Evolutionary conservation across 2,888 invertebrate genomes (phyloP), one percentile per base, ranked within the genome.

Genomic region (Neoaliturus tenellus): DNA sequence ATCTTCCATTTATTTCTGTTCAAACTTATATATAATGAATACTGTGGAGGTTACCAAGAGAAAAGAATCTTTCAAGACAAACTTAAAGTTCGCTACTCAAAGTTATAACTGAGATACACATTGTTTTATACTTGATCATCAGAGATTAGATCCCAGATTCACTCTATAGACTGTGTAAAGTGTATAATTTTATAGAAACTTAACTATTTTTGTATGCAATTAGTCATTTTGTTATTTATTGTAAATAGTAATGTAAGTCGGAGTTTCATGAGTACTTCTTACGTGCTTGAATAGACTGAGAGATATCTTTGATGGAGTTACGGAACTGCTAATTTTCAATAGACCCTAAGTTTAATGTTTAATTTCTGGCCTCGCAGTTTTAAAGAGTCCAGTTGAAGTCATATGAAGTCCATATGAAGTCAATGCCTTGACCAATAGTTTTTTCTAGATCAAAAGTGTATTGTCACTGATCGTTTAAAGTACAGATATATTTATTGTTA

Each of bases 1-100:
- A 93, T 97, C 88, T 98, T 98, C 92, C 98, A 98, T 91, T 92
- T 98, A 88, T 98, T 98, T 92, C 93, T 98, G 35, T 96, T 96
- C 91, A 97, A 98, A 91, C 93, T 98, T 87, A 96, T 98, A 87
- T 96, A 96, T 91, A 97, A 96, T 88, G 98, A 98, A 90, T 97
- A 97, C 90, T 97, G 96, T 90, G 94, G 94, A 87, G 94, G 94
- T 87, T 93, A 92, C 80, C 93, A 94, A 86, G 94, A 94, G 88
- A 94, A 93, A 17, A 75, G 89, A 93, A 94, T 88, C 6, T 75
- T 75, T 41, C 75, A 75, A 48, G 75, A 75, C n/a, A 75, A 75
- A 75, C 75, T 48, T 14, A 71, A 71, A 41, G 71, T 71, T 71
- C 75, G 75, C 48, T 75, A 75, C 48, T 75, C 75, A 3, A 75